Evolutionary conservation across 2,797 vertebrate species (phyloP).

Genomic region (Gadopsis bispinosus): DNA sequence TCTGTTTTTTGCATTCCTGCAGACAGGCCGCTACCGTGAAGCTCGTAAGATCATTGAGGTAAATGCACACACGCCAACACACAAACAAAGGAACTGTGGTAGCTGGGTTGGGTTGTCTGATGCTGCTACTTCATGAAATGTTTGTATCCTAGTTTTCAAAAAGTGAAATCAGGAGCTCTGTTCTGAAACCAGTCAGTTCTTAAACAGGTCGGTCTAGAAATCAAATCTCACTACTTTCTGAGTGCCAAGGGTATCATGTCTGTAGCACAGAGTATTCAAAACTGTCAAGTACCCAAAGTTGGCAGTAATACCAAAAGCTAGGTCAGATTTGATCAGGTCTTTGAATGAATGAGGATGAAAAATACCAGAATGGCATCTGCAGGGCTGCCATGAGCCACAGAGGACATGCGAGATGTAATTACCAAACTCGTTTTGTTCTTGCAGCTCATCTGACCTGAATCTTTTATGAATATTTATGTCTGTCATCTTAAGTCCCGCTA

Average conservation of each 20-base stretch:
- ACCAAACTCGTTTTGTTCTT: slow-evolving; percentile 47
- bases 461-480: slow-evolving; percentile 64
- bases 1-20: slow-evolving; percentile 94
- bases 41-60: slow-evolving; percentile 97
- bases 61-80: neutral
- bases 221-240: neutral
- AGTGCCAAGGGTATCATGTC: neutral
- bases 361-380: slow-evolving; percentile 8
- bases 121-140: neutral
- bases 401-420: slow-evolving; percentile 36
- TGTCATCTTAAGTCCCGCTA: slow-evolving; percentile 61
- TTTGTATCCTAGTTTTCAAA: neutral
- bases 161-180: neutral
- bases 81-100: neutral
- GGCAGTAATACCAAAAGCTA: too few species aligned
- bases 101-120: neutral
- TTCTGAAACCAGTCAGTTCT: neutral
- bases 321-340: too few species aligned
- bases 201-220: neutral
- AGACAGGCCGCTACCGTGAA: slow-evolving; percentile 92
- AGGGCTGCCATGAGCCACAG: neutral
- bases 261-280: neutral
- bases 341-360: slow-evolving; percentile 11
- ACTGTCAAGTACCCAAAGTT: neutral
- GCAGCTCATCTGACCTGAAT: slow-evolving; percentile 63